These are phyloP conservation scores for Chloroceryle amazona DNA, from an alignment of 2,797 vertebrate species.

Conservation along the genomic window DNA sequence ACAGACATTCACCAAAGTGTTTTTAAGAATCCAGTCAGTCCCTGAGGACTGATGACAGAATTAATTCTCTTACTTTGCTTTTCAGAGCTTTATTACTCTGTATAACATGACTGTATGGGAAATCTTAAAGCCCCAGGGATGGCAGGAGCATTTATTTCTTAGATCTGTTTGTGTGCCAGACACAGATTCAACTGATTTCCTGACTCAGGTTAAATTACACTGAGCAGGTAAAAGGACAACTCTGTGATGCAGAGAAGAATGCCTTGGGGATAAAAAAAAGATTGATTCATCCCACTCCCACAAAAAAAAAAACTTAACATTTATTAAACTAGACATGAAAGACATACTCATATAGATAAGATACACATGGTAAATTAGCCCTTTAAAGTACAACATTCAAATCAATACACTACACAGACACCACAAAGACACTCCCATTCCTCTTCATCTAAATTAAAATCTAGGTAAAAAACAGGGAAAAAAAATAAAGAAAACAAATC, in stretches of 20 bases:
- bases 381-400: slow-evolving; percentile 60
- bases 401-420: slow-evolving; percentile 51
- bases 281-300: slow-evolving; percentile 10
- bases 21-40: neutral
- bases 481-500: neutral
- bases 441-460: slow-evolving; percentile 73
- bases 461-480: slow-evolving; percentile 17
- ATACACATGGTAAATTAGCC: slow-evolving; percentile 60
- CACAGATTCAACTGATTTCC: slow-evolving; percentile 29
- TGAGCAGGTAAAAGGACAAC: slow-evolving; percentile 33
- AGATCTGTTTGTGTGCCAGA: neutral
- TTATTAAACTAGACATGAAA: slow-evolving; percentile 71
- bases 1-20: neutral
- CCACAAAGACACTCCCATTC: slow-evolving; percentile 53
- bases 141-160: neutral
- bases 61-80: neutral
- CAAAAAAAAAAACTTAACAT: slow-evolving; percentile 59
- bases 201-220: slow-evolving; percentile 44
- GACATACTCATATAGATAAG: slow-evolving; percentile 69
- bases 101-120: neutral
- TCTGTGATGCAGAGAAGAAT: slow-evolving; percentile 9
- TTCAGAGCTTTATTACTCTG: neutral
- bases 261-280: neutral
- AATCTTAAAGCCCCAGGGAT: neutral
- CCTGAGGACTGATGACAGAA: neutral